A percentile compares a stretch with the other conserved stretches of the same genome.
phyloP scores from a whole-genome alignment of 2,113 vertebrate genomes.

The Melospiza melodia region DNA sequence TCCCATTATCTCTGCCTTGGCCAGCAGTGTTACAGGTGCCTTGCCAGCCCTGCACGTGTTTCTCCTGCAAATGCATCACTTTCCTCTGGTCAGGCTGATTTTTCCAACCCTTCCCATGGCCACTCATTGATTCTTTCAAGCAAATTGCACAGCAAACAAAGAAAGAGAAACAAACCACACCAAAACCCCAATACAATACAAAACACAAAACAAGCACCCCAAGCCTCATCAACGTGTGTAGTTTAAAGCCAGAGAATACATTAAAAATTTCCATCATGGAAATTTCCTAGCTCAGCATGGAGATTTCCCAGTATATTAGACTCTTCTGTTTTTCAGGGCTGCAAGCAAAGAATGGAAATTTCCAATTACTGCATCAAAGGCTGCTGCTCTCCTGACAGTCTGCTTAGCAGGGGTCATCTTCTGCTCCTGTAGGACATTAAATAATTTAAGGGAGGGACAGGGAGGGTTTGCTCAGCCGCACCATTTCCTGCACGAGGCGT shows the following conservation, averaged over 20 bases:
- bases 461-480: slow-evolving; percentile 24
- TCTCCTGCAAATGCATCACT: slow-evolving; percentile 51
- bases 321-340: slow-evolving; percentile 74
- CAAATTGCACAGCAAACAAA: slow-evolving; percentile 63
- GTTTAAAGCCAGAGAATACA: slow-evolving; percentile 71
- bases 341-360: slow-evolving; percentile 85
- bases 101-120: slow-evolving; percentile 46
- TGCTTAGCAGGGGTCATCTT: slow-evolving; percentile 78
- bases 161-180: neutral
- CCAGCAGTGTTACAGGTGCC: slow-evolving; percentile 30
- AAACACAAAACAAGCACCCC: slow-evolving; percentile 25
- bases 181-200: neutral
- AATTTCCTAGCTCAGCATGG: slow-evolving; percentile 78
- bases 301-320: slow-evolving; percentile 77
- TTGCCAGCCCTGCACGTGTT: slow-evolving; percentile 7
- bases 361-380: slow-evolving; percentile 82
- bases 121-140: slow-evolving; percentile 57
- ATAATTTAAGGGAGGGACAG: slow-evolving; percentile 74
- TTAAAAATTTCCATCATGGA: slow-evolving; percentile 81
- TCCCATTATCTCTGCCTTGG: slow-evolving; percentile 26
- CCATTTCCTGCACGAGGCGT: neutral
- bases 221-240: slow-evolving; percentile 65
- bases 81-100: slow-evolving; percentile 24
- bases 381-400: slow-evolving; percentile 77
- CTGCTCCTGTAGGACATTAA: slow-evolving; percentile 76